A percentile compares a stretch with the other conserved stretches of the same genome.
Conservation (phyloP, 2,888 invertebrate genomes). For the Drosophila greeni region DNA sequence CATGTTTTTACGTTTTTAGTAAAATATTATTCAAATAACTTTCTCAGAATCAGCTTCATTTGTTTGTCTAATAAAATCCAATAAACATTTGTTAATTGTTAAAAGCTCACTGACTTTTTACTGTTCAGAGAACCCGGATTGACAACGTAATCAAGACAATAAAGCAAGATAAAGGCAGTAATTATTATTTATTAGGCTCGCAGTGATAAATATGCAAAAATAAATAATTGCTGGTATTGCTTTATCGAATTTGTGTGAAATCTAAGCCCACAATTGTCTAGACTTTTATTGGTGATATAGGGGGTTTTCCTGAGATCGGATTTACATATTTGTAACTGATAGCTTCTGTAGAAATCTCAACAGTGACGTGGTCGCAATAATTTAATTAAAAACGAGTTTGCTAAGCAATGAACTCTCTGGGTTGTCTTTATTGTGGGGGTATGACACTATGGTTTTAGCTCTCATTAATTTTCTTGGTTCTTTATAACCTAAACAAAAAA, state of each 20-base stretch:
- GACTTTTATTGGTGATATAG: constrained; percentile 20
- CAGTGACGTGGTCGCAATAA: constrained; percentile 20
- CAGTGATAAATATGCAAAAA: constrained; percentile 59
- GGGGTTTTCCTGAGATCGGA: constrained; percentile 27
- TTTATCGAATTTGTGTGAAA: constrained; percentile 22
- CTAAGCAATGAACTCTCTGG: neutral
- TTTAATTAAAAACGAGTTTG: neutral
- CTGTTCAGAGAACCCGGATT: constrained; percentile 56
- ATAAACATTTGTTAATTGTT: constrained; percentile 19
- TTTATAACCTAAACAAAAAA: no score
- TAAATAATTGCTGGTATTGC: constrained; percentile 41
- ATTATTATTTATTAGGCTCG: constrained; percentile 52
- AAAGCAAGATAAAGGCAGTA: constrained; percentile 11
- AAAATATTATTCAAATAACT: neutral
- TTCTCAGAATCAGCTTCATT: neutral
- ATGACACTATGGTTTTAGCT: neutral
- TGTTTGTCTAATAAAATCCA: constrained; percentile 1
- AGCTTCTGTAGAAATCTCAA: constrained; percentile 1
- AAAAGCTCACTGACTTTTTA: constrained; percentile 1
- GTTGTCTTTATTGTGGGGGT: no score
- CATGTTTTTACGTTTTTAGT: neutral
- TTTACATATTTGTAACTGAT: constrained; percentile 7
- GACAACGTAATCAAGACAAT: constrained; percentile 30
- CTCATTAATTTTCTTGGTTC: neutral
- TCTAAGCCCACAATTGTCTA: constrained; percentile 42